These are phyloP conservation scores for Telmatherina bonti DNA, from an alignment of 2,797 vertebrate genomes.

Conservation along the genomic window DNA sequence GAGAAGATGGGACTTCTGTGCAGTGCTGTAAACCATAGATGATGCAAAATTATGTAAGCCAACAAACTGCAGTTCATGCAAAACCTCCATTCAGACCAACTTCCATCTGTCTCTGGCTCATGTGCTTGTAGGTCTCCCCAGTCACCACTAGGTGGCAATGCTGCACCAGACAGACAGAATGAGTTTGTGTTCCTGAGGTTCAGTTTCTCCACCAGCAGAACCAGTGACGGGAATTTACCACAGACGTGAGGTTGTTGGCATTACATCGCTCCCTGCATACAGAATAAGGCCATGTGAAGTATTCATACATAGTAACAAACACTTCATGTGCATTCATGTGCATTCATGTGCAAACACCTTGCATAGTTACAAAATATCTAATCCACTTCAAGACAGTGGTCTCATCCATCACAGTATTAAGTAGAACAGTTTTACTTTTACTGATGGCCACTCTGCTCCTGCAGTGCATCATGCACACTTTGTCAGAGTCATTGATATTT, in stretches of 20 bases:
- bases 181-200: background rate
- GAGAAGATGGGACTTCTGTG: background rate
- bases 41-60: background rate
- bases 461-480: background rate
- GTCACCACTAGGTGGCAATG: slow-evolving; percentile 59
- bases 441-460: background rate
- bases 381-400: background rate
- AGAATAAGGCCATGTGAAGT: background rate
- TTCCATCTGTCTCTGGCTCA: background rate
- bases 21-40: background rate
- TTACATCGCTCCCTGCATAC: background rate
- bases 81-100: background rate
- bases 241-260: background rate
- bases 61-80: background rate
- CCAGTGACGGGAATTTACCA: background rate
- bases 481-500: slow-evolving; percentile 16
- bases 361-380: slow-evolving; percentile 5
- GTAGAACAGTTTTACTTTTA: background rate
- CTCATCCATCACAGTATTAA: background rate
- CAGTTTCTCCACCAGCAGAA: background rate
- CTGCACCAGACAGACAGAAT: slow-evolving; percentile 5
- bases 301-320: background rate
- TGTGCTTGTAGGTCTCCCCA: background rate
- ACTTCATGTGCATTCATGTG: too few species aligned
- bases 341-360: slow-evolving; percentile 5